Evolutionary conservation across 2,888 invertebrate species (phyloP), one percentile per base, ranked within the genome.

Genomic region (Coelinius sp.): DNA sequence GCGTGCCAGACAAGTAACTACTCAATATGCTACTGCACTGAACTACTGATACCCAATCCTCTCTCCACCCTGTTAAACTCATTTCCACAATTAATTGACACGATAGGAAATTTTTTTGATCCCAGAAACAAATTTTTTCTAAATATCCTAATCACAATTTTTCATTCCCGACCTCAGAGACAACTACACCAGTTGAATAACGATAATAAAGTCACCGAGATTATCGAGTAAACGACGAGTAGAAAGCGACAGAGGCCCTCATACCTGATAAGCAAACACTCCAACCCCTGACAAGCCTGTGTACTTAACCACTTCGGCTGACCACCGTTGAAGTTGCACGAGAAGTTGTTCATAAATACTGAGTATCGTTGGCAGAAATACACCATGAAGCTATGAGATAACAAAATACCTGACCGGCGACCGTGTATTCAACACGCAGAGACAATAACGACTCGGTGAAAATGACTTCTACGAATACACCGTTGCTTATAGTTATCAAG

Each of bases 151-250:
- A 35, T 35, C 10, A 44, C 5, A 59, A 59, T 25, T 31, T 59
- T 31, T 59, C 14, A n/a, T 31, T 31, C 31, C 14, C 14, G 31
- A 17, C 2, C 31, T 25, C 8, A 7, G 4, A 12, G 17, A 14
- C 31, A 14, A 14, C 12, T n/a, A n/a, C 14, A n/a, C 22, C 27
- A 41, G 27, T 70, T 70, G 56, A 65, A 65, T 66, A 44, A 53
- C 59, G 65, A 70, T 70, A 70, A 70, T 66, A 70, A 66, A 66
- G 66, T 44, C 17, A 27, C 49, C 20, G 20, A 49, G 56, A 56
- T 25, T 56, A 56, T 56, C 56, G 12, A n/a, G n/a, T n/a, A 53
- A 2, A n/a, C 14, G 25, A 53, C 12, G 12, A 27, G 27, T 22
- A n/a, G 27, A 27, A 56, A 27, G 8, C 12, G n/a, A 56, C 56